Evolutionary conservation across 2,888 invertebrate genomes (phyloP).

Genomic region (Allacma fusca): DNA sequence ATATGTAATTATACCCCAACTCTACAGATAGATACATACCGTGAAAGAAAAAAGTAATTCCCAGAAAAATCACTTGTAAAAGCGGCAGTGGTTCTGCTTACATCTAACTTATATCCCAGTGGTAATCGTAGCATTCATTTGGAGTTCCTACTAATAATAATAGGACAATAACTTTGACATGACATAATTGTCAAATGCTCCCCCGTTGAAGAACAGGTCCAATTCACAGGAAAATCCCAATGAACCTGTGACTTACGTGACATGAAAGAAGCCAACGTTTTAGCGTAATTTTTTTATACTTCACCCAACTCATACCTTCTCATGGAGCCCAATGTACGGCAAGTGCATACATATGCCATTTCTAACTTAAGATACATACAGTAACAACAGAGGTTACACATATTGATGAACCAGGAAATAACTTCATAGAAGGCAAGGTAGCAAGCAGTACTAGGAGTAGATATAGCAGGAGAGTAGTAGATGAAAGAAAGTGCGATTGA

Average conservation of each 20-base stretch:
- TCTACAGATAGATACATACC: too few species aligned
- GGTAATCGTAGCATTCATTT: too few species aligned
- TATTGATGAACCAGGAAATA: not conserved
- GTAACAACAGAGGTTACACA: not conserved
- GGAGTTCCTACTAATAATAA: not conserved
- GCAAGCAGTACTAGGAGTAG: too few species aligned
- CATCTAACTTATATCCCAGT: too few species aligned
- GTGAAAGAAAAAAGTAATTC: too few species aligned
- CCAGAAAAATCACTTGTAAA: too few species aligned
- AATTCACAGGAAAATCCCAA: slow-evolving; percentile 11
- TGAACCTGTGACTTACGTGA: slow-evolving; percentile 31
- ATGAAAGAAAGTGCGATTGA: slow-evolving; percentile 7
- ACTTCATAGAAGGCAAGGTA: too few species aligned
- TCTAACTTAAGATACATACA: not conserved
- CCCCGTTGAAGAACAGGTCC: not conserved
- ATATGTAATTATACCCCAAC: too few species aligned
- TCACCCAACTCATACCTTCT: slow-evolving; percentile 7
- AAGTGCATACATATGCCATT: not conserved
- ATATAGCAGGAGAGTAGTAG: not conserved
- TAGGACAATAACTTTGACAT: slow-evolving; percentile 12
- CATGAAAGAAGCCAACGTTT: slow-evolving; percentile 36
- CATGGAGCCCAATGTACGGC: not conserved
- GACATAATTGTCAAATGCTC: slow-evolving; percentile 24
- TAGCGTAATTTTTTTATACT: slow-evolving; percentile 2
- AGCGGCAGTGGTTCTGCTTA: too few species aligned